Conservation (phyloP, 2,113 vertebrate species). For the Archocentrus centrarchus region DNA sequence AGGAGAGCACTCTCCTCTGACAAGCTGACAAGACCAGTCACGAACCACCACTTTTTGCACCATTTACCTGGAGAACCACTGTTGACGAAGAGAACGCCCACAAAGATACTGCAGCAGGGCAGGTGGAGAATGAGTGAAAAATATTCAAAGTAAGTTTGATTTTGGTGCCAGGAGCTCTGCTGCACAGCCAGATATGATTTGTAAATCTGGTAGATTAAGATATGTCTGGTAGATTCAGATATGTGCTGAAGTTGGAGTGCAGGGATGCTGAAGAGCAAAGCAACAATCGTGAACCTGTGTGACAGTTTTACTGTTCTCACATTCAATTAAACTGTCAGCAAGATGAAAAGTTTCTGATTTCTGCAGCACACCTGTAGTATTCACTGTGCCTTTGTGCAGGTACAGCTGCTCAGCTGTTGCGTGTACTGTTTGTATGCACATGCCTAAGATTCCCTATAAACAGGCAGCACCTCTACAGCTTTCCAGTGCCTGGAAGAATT, state of each 20-base stretch:
- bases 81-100: conserved; percentile 54
- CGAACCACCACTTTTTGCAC: conserved; percentile 30
- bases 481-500: conserved; percentile 31
- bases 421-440: conserved; percentile 14
- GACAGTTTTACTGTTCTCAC: not conserved
- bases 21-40: conserved; percentile 64
- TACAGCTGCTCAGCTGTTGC: not conserved
- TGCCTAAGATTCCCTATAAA: not conserved
- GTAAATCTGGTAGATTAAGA: not conserved
- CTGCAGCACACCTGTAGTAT: not conserved
- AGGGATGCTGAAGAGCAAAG: not conserved
- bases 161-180: not conserved
- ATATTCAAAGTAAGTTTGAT: conserved; percentile 15
- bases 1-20: conserved; percentile 47
- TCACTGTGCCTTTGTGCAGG: not conserved
- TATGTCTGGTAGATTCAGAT: not conserved
- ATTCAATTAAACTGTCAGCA: not conserved
- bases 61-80: conserved; percentile 14
- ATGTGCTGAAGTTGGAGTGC: not conserved
- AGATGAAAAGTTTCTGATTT: not conserved
- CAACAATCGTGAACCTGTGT: not conserved
- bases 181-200: conserved; percentile 6
- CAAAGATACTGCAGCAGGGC: conserved; percentile 11
- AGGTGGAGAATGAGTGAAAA: conserved; percentile 7
- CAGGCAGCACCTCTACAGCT: conserved; percentile 11